A percentile compares a stretch with the other conserved stretches of the same genome.
These are phyloP conservation scores for Cheilosia urbana DNA, from an alignment of 2,888 invertebrate genomes.

Conservation along the genomic window DNA sequence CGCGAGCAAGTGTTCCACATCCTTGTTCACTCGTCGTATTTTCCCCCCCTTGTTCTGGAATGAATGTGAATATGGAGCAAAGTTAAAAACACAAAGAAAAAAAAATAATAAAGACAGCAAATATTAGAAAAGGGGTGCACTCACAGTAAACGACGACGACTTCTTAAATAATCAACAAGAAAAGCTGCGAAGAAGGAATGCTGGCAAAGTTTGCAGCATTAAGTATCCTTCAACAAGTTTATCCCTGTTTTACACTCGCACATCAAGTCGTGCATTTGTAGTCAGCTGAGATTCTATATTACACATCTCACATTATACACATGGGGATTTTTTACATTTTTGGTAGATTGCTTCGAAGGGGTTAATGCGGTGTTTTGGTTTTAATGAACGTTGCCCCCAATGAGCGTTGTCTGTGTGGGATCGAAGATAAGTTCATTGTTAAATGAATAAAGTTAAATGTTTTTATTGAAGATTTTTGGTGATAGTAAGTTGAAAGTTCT, in stretches of 20 bases:
- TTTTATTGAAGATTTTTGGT: background rate
- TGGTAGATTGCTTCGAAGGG: background rate
- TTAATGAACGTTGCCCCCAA: slow-evolving; percentile 53
- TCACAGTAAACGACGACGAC: slow-evolving; percentile 5
- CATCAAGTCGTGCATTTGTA: slow-evolving; percentile 8
- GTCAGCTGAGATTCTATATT: slow-evolving; percentile 23
- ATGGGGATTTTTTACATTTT: background rate
- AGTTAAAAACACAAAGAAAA: background rate
- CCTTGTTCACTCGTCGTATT: background rate
- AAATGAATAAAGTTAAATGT: no score
- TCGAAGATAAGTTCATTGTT: slow-evolving; percentile 49
- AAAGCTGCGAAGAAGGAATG: slow-evolving; percentile 9
- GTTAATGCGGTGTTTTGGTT: slow-evolving; percentile 7
- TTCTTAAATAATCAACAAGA: slow-evolving; percentile 32
- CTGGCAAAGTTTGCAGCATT: slow-evolving; percentile 34
- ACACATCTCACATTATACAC: background rate
- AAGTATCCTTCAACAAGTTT: slow-evolving; percentile 67
- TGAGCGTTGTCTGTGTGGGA: slow-evolving; percentile 46
- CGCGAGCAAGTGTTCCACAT: background rate
- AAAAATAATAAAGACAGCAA: background rate
- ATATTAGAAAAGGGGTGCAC: background rate
- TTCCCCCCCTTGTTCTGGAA: background rate
- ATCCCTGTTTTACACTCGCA: slow-evolving; percentile 40
- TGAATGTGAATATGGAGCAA: slow-evolving; percentile 9
- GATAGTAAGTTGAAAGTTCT: background rate